Evolutionary conservation across 1,140 invertebrate species (phyloP).

Genomic region (Homalodisca vitripennis): DNA sequence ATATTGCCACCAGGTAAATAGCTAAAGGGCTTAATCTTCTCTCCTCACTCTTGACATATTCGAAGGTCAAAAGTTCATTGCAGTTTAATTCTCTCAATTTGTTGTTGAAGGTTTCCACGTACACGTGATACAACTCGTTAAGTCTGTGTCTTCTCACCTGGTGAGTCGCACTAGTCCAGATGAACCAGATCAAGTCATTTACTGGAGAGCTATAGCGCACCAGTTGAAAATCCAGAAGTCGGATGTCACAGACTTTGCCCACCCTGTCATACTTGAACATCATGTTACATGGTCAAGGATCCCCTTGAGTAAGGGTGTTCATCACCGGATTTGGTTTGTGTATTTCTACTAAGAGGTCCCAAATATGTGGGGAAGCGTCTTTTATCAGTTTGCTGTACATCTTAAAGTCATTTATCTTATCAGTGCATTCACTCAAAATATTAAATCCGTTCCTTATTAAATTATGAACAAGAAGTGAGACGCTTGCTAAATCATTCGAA

Average conservation of each 20-base stretch:
- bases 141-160: neutral
- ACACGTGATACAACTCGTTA: neutral
- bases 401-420: neutral
- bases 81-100: neutral
- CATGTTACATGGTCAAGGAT: constrained; percentile 45
- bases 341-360: neutral
- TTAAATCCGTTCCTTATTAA: neutral
- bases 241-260: neutral
- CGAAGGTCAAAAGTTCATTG: neutral
- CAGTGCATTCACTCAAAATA: neutral
- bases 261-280: constrained; percentile 40
- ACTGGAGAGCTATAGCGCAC: neutral
- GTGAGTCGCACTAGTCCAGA: neutral
- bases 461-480: neutral
- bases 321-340: constrained; percentile 30
- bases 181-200: neutral
- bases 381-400: neutral
- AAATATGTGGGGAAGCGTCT: neutral
- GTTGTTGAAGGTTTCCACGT: neutral
- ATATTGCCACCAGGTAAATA: too few species aligned
- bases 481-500: neutral
- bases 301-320: constrained; percentile 46
- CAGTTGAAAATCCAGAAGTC: constrained; percentile 1
- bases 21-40: neutral
- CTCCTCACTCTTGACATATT: neutral